phyloP scores from a whole-genome alignment of 2,888 invertebrate species.

The Agrochola macilenta region DNA sequence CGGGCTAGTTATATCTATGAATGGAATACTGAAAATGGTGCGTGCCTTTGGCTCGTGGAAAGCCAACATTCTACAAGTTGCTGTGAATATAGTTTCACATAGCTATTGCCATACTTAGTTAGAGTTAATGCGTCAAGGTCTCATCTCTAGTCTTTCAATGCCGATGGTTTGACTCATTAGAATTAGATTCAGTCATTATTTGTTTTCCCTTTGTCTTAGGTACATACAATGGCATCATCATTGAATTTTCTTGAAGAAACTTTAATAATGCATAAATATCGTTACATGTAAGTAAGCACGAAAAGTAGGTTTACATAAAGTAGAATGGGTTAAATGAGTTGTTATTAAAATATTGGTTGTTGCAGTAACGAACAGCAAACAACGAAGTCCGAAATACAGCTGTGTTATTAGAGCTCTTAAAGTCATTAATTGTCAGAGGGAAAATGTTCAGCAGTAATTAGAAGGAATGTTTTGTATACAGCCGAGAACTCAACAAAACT shows the following conservation, averaged over 20 bases:
- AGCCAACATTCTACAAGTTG: conserved; percentile 46
- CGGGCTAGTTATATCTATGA: conserved; percentile 26
- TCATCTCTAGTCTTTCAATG: conserved; percentile 26
- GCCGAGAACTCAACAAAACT: not conserved
- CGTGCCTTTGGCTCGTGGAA: conserved; percentile 35
- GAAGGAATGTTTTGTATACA: conserved; percentile 4
- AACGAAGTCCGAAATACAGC: not conserved
- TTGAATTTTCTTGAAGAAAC: not conserved
- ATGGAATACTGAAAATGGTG: conserved; percentile 40
- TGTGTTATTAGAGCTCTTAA: not conserved
- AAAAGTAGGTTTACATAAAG: not conserved
- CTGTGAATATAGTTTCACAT: conserved; percentile 39
- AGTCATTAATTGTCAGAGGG: not conserved
- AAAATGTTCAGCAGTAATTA: not conserved
- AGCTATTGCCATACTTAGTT: conserved; percentile 13
- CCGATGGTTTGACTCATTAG: conserved; percentile 12
- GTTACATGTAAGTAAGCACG: not conserved
- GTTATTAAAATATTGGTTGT: not conserved
- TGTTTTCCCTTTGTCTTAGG: conserved; percentile 12
- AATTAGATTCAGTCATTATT: conserved; percentile 4
- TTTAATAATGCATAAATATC: not conserved
- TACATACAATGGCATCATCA: not conserved
- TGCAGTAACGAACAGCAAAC: not conserved
- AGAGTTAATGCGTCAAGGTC: conserved; percentile 9
- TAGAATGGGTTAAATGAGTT: not conserved